Evolutionary conservation across 2,113 vertebrate genomes (phyloP).

Genomic region (Epinephelus moara): DNA sequence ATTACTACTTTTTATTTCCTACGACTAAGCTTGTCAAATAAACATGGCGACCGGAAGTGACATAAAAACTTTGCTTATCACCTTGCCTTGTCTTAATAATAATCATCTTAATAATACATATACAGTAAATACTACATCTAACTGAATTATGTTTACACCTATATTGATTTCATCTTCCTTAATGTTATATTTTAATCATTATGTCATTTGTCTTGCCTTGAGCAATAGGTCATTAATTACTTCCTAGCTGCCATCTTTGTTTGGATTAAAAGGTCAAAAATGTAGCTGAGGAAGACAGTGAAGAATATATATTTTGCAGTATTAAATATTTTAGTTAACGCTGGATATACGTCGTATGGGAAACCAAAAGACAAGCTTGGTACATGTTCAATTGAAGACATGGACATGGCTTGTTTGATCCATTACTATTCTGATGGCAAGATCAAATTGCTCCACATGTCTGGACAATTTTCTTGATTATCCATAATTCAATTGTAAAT

Average conservation of each 20-base stretch:
- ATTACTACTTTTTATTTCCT: neutral
- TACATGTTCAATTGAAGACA: neutral
- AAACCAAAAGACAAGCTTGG: neutral
- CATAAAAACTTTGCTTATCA: too few relatives aligned
- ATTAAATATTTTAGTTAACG: neutral
- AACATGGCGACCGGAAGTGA: slow-evolving; percentile 8
- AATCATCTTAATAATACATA: too few relatives aligned
- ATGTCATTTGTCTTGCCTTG: neutral
- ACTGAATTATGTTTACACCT: neutral
- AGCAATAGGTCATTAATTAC: neutral
- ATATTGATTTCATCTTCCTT: neutral
- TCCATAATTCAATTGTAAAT: neutral
- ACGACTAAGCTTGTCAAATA: neutral
- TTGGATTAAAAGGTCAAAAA: neutral
- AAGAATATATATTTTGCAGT: neutral
- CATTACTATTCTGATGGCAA: neutral
- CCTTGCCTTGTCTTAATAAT: too few relatives aligned
- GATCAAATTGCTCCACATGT: neutral
- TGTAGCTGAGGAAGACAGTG: too few relatives aligned
- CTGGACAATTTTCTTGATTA: neutral
- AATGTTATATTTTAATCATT: neutral
- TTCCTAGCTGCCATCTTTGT: neutral
- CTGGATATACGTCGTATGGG: neutral
- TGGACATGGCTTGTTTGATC: neutral
- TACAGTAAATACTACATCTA: neutral